Evolutionary conservation across 2,113 vertebrate species (phyloP).

Genomic region (Colinus virginianus): DNA sequence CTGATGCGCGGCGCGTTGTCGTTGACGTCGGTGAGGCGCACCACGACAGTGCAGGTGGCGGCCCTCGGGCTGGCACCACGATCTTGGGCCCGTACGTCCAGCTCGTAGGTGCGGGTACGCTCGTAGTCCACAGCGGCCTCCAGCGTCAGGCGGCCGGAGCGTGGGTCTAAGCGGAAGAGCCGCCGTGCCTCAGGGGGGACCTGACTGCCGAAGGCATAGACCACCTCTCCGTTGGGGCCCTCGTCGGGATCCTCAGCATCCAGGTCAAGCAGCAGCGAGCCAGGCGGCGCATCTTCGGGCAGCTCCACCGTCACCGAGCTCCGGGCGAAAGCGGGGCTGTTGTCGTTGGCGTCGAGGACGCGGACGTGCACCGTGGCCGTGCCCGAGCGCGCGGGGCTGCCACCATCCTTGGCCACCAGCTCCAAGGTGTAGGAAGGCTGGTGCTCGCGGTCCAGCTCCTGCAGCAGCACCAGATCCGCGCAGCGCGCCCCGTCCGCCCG

Average conservation of each 20-base stretch:
- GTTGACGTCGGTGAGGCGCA: slow-evolving; percentile 92
- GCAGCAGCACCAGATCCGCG: slow-evolving; percentile 93
- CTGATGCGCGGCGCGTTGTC: slow-evolving; percentile 92
- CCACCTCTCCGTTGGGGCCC: slow-evolving; percentile 90
- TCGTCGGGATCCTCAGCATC: slow-evolving; percentile 90
- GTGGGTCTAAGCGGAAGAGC: slow-evolving; percentile 90
- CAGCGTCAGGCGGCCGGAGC: slow-evolving; percentile 87
- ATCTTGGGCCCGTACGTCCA: slow-evolving; percentile 92
- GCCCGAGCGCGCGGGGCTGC: slow-evolving; percentile 85
- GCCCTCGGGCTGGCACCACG: slow-evolving; percentile 87
- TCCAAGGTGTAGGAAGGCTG: slow-evolving; percentile 88
- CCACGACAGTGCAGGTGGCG: slow-evolving; percentile 89
- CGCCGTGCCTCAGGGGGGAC: slow-evolving; percentile 86
- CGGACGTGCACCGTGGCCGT: slow-evolving; percentile 87
- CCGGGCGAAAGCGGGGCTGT: slow-evolving; percentile 92
- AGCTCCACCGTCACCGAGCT: slow-evolving; percentile 87
- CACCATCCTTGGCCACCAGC: slow-evolving; percentile 91
- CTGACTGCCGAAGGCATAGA: slow-evolving; percentile 90
- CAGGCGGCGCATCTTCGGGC: slow-evolving; percentile 86
- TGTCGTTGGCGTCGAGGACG: slow-evolving; percentile 94
- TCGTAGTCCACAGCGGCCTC: slow-evolving; percentile 89
- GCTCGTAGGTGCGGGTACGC: slow-evolving; percentile 89
- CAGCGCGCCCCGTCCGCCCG: slow-evolving; percentile 94
- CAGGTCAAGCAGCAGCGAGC: slow-evolving; percentile 87
- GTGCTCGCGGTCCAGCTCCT: slow-evolving; percentile 91